Base-by-base conservation (phyloP, 37 sponge, comb jelly and placozoan genomes). In the Chondrosia reniformis region DNA sequence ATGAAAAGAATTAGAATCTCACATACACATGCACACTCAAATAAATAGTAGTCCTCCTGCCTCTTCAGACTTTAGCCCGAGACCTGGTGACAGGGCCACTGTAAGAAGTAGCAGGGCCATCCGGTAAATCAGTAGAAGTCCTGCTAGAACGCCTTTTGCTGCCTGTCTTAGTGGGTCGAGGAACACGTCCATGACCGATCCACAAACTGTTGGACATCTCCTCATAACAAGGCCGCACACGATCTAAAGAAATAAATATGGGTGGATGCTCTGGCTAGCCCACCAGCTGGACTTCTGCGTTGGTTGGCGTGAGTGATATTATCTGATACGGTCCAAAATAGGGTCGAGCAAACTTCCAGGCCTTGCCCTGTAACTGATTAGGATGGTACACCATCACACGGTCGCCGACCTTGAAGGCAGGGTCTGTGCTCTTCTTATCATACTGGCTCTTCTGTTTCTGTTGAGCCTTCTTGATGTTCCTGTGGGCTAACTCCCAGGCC, bases 171-270 rank as follows among this genome's bases (percentile, higher is more conserved):
- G 15, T 10, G 22, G 61, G 61, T 30, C n/a, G n/a, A n/a, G n/a
- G n/a, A n/a, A n/a, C n/a, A n/a, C 22, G n/a, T 13, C n/a, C 28
- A 13, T 59, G 61, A 7, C 61, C 61, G n/a, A 59, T 13, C 61
- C 61, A 59, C 17, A 59, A 25, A 59, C 28, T 30, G 22, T 59
- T 59, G 61, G 61, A 59, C 61, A 59, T 59, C 61, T 59, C 61
- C 9, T 25, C 17, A 13, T 59, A 59, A 30, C 61, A 59, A 5
- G 61, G 22, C 28, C 61, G n/a, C 6, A 59, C 28, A 6, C 61
- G 9, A 13, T 59, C 61, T 30, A 59, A 13, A 19, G 61, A 59
- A 6, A 59, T 30, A 59, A 59, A 59, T 30, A 6, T 59, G n/a
- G 61, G 7, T 6, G 61, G 61, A 13, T 59, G 30, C n/a, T 13